Evolutionary conservation across 2,113 vertebrate genomes (phyloP).

Genomic region (Poicephalus meyeri): DNA sequence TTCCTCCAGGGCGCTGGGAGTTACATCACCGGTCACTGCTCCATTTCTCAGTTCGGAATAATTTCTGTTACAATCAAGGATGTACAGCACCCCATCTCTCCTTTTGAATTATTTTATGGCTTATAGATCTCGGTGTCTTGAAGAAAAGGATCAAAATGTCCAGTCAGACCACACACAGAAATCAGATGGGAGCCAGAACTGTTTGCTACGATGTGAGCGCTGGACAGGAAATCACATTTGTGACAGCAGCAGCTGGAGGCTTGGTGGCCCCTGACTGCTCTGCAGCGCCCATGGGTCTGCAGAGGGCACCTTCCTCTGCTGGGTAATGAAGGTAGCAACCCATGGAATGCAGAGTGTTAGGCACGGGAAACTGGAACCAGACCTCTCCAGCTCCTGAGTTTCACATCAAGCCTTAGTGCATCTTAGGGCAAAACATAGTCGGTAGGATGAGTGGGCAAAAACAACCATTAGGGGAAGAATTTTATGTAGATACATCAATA

Average conservation of each 20-base stretch:
- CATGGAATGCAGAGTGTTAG: rapidly evolving
- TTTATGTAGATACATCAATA: not conserved
- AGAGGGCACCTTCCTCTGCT: not conserved
- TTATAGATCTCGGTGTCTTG: not conserved
- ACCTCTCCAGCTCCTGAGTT: not conserved
- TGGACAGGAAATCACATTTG: rapidly evolving
- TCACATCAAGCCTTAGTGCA: not conserved
- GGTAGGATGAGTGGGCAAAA: not conserved
- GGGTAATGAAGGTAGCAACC: not conserved
- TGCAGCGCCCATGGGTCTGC: rapidly evolving
- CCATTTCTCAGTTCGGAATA: not conserved
- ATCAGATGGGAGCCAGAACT: not conserved
- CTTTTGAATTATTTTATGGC: not conserved
- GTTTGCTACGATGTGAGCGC: rapidly evolving
- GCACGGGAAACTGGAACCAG: not conserved
- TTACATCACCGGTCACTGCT: not conserved
- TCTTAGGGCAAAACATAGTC: not conserved
- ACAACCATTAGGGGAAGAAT: not conserved
- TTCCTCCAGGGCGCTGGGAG: not conserved
- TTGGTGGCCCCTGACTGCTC: rapidly evolving
- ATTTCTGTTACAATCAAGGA: not conserved
- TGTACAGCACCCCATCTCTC: rapidly evolving
- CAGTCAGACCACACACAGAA: not conserved
- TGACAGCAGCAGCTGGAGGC: rapidly evolving
- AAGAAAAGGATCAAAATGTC: not conserved